phyloP scores from a whole-genome alignment of 2,113 vertebrate species.

The Panthera leo region DNA sequence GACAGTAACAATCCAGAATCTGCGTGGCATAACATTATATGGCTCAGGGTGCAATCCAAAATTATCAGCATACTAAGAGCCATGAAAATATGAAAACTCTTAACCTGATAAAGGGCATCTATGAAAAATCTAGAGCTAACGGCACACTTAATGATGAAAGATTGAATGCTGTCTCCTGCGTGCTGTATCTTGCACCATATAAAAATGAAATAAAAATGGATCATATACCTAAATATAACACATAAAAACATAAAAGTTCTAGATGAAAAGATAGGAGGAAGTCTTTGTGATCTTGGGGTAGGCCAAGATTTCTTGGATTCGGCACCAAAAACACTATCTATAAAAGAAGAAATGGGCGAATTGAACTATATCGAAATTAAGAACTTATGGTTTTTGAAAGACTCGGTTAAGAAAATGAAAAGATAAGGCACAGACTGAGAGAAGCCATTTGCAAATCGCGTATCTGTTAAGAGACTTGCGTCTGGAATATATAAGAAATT shows the following conservation, averaged over 20 bases:
- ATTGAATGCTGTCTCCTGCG: neutral
- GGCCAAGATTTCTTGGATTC: neutral
- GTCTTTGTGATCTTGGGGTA: neutral
- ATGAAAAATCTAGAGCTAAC: neutral
- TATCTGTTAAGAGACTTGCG: neutral
- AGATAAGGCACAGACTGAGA: neutral
- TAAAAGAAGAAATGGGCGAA: neutral
- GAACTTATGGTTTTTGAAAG: slow-evolving; percentile 1
- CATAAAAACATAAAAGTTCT: neutral
- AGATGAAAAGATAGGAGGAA: slow-evolving; percentile 10
- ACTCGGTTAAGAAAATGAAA: slow-evolving; percentile 2
- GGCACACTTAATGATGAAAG: neutral
- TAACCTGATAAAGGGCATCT: neutral
- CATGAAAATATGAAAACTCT: neutral
- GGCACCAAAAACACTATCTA: neutral
- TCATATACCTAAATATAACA: neutral
- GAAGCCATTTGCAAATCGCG: neutral
- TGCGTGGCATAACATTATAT: neutral
- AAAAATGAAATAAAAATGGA: neutral
- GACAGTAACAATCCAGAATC: neutral
- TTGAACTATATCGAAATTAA: slow-evolving; percentile 2
- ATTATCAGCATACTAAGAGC: neutral
- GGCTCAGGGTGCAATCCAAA: neutral
- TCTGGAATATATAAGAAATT: slow-evolving; percentile 12
- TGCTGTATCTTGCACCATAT: neutral